Base-by-base conservation (phyloP, 2,888 invertebrate species). In the Nomada ferruginata region DNA sequence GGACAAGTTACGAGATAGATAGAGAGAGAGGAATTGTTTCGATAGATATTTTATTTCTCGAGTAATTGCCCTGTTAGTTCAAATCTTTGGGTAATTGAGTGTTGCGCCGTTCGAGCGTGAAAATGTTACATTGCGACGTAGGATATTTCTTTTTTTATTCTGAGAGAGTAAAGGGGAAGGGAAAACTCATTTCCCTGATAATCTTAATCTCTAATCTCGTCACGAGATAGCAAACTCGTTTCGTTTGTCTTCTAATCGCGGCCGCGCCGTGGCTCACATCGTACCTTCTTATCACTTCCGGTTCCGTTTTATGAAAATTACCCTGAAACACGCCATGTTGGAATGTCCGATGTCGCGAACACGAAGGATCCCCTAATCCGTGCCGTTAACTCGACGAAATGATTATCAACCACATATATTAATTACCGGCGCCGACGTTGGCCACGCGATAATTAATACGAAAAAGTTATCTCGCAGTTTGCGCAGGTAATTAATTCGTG, bases 241-340 rank as follows among this genome's bases (percentile, higher is more conserved):
- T 18, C 59, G 59, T 68, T 74, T 29, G 36, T 59, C 50, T 69
- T 47, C 68, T 36, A 68, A 68, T 59, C 68, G 29, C n/a, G 47
- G 47, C 18, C n/a, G 23, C 29, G 9, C 13, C 44, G 9, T 15
- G 47, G 29, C 55, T 55, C 44, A 26, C 65, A 47, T 65, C 20
- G 47, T 42, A 20, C 11, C 36, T 15, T 23, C 47, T 42, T 50
- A 60, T 70, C 70, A 20, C 59, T 20, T 29, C 15, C 29, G 20
- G 47, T 36, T 29, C 47, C 10, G 29, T 36, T 70, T 60, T 60
- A 60, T 70, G 36, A 47, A 70, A 59, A 69, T 50, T 47, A 23
- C 59, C 23, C 15, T 2, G n/a, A n/a, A 18, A n/a, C 68, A 60
- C 68, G 69, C 36, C 13, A 68, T 15, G 42, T 4, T 68, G 10